A percentile compares a stretch with the other conserved stretches of the same genome.
Evolutionary conservation across 2,113 vertebrate genomes (phyloP).

Genomic region (Stomatorhinus ivindoensis): DNA sequence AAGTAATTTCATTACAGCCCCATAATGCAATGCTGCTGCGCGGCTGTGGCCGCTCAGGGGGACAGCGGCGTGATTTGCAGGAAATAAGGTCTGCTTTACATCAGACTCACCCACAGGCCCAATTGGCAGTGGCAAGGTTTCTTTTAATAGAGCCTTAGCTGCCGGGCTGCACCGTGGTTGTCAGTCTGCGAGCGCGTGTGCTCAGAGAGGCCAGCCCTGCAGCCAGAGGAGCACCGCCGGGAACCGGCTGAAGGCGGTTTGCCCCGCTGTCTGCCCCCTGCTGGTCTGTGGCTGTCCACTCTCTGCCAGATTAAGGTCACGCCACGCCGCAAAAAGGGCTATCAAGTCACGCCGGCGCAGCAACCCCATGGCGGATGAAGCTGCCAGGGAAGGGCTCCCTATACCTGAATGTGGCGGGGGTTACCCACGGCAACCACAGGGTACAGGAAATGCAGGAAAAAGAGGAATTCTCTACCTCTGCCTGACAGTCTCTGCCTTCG

Average conservation of each 20-base stretch:
- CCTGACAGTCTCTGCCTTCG: neutral
- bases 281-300: neutral
- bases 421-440: neutral
- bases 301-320: neutral
- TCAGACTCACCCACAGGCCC: neutral
- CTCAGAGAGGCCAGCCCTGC: neutral
- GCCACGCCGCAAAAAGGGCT: neutral
- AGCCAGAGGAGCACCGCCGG: neutral
- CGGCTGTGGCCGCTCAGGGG: neutral
- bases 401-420: neutral
- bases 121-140: neutral
- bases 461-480: neutral
- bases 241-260: neutral
- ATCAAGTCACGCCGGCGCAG: neutral
- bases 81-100: conserved; percentile 9
- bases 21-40: neutral
- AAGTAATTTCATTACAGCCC: neutral
- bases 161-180: neutral
- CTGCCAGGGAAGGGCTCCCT: neutral
- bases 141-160: neutral
- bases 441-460: neutral
- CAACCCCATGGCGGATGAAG: neutral
- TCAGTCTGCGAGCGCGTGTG: neutral
- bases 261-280: neutral
- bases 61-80: neutral